Conservation (phyloP, 2,113 vertebrate genomes). For the Bos javanicus region DNA sequence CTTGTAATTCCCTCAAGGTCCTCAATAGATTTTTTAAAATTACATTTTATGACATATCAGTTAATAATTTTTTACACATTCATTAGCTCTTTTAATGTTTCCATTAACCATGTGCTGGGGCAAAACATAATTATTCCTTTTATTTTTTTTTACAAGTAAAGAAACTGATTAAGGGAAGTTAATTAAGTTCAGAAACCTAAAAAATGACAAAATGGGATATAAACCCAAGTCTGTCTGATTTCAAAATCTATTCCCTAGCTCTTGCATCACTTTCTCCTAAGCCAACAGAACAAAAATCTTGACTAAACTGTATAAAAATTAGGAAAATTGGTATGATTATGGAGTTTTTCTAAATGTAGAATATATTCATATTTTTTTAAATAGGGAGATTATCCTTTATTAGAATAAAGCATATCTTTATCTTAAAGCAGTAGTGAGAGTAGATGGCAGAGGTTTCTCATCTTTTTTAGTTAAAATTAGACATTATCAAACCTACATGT, state of each 20-base stretch:
- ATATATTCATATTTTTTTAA: neutral
- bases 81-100: constrained; percentile 5
- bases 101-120: neutral
- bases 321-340: neutral
- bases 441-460: neutral
- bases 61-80: neutral
- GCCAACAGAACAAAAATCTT: neutral
- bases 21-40: neutral
- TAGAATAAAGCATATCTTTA: neutral
- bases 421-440: neutral
- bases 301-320: neutral
- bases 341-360: neutral
- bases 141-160: neutral
- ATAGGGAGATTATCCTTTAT: neutral
- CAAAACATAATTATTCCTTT: neutral
- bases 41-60: neutral
- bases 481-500: neutral
- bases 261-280: neutral
- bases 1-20: neutral
- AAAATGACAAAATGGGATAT: neutral
- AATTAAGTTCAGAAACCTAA: neutral
- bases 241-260: neutral
- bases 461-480: constrained; percentile 5
- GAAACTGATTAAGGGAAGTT: neutral
- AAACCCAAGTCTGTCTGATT: neutral